Base-by-base conservation (phyloP, 2,797 vertebrate species). In the Sebastes melanostomus region DNA sequence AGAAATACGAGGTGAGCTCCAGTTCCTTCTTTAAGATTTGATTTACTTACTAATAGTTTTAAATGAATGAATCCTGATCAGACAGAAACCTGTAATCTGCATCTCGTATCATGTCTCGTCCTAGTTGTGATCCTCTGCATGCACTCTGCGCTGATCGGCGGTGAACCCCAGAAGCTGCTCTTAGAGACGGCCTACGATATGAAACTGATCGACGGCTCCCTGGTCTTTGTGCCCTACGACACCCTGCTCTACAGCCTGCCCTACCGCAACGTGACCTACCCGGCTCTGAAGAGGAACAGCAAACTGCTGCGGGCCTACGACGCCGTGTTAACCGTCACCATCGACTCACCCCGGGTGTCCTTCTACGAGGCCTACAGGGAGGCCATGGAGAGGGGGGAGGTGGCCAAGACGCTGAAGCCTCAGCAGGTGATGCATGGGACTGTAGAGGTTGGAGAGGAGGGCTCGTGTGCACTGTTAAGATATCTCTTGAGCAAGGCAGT, bases 61-160 rank as follows among this genome's bases (percentile, higher is more conserved):
- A 32, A 60, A 60, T 61, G 59, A n/a, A 34, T 34, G 20, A 20
- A 5, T 30, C 58, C 16, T 5, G 56, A n/a, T 27, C 22, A 2
- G 3, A 6, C 59, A 20, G 2, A 13, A 16, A 9, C 56, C 4
- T 27, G 22, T 25, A 9, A 24, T 5, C 5, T 67, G n/a, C 73
- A 50, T 18, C 34, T 52, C 10, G 22, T n/a, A 52, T 61, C 16
- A 4, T 38, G 16, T 85, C 18, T 62, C 2, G 2, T 68, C 54
- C 22, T 77, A 97, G 96, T 94, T 88, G 90, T 96, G 50, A 90
- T 97, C 84, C 95, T 97, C 70, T 97, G 96, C 85, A 97, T 97
- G 96, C 96, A 97, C 89, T 97, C 96, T 0, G 95, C 83, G 5
- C 91, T 97, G 75, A 93, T 96, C 1, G 96, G 96, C 1, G 96